Conservation (phyloP, 2,113 vertebrate species). For the Epinephelus cyanopodus region DNA sequence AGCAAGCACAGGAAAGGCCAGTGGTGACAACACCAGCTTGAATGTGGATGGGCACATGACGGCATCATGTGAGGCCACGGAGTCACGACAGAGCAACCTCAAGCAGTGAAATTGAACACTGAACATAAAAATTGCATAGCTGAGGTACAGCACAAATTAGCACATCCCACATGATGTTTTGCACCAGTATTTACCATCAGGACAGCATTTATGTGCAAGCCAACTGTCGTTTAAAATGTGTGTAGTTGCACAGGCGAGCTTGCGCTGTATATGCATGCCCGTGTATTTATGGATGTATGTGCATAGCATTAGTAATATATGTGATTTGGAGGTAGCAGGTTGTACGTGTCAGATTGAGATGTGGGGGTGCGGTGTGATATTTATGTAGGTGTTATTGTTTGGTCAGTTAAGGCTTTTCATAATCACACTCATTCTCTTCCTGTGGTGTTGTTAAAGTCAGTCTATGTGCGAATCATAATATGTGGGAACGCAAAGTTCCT, state of each 20-base stretch:
- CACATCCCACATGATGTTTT: constrained; percentile 51
- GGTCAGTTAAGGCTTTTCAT: constrained; percentile 73
- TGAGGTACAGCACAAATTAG: constrained; percentile 32
- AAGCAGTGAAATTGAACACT: constrained; percentile 4
- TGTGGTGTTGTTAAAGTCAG: constrained; percentile 64
- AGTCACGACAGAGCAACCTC: constrained; percentile 25
- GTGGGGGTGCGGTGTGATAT: constrained; percentile 72
- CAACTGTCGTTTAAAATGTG: constrained; percentile 19
- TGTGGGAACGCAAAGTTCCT: constrained; percentile 44
- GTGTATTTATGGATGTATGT: constrained; percentile 42
- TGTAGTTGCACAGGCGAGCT: constrained; percentile 6
- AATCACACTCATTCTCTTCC: constrained; percentile 68
- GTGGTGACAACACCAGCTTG: constrained; percentile 50
- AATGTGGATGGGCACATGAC: constrained; percentile 33
- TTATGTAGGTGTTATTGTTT: constrained; percentile 78
- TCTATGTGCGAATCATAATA: constrained; percentile 66
- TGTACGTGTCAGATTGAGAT: constrained; percentile 78
- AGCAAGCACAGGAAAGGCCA: constrained; percentile 41
- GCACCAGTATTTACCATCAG: constrained; percentile 15
- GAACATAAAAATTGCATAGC: constrained; percentile 36
- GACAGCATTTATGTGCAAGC: constrained; percentile 11
- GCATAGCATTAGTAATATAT: constrained; percentile 46
- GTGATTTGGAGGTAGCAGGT: constrained; percentile 66
- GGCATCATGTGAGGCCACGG: constrained; percentile 41
- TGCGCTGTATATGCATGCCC: not conserved